Base-by-base conservation (phyloP, 1,140 invertebrate genomes). In the Adelges cooleyi region DNA sequence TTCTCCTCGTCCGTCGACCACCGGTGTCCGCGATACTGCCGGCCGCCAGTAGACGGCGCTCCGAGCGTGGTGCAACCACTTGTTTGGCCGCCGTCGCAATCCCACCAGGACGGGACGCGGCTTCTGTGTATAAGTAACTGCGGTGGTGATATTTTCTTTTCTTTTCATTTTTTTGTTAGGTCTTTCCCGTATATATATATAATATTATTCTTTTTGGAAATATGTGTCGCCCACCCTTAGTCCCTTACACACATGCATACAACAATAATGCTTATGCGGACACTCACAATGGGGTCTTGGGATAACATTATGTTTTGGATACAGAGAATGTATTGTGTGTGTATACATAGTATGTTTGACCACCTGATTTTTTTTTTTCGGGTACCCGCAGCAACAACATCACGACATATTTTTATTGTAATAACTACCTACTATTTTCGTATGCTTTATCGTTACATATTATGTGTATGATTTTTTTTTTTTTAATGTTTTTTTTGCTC, bases 51-150 rank as follows among this genome's bases (percentile, higher is more conserved):
- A 11, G 20, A 2, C 40, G 23, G 18, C 56, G 42, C 42, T 40
- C n/a, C 42, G 56, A 22, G 40, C 54, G 22, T 18, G 17, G 54
- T 46, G 54, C 54, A 48, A 62, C 56, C 56, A 62, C 56, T 62
- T 62, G 56, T 62, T 62, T 56, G 36, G 1, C 17, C 36, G 33
- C 52, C 29, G 33, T 20, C n/a, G 23, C 56, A 40, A 62, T 42
- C 56, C 56, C 42, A 62, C 56, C 56, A 42, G 40, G 42, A n/a
- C 17, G 5, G 22, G 52, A 18, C 27, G 36, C 54, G 54, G 56
- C 56, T 62, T 62, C 56, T 33, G 56, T 62, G 56, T 29, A 44
- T 20, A 46, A 46, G 54, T 59, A 46, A 59, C 56, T n/a, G 56
- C 56, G 38, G 54, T 18, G 23, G 54, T 18, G 13, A 10, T 25